These are phyloP conservation scores for Samia ricini DNA, from an alignment of 1,140 invertebrate genomes.

Conservation along the genomic window DNA sequence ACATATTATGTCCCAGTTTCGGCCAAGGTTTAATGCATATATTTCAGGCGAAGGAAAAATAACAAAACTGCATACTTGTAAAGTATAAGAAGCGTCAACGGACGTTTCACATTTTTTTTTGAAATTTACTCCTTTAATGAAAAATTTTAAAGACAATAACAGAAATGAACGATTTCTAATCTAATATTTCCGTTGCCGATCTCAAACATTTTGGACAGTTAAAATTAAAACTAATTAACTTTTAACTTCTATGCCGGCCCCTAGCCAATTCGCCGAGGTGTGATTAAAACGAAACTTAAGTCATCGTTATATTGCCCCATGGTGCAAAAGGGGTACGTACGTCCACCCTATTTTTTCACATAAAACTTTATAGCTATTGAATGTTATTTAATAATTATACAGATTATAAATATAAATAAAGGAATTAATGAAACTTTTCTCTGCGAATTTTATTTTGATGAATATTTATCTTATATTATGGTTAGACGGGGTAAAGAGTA, in stretches of 20 bases:
- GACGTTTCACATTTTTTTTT: too few species aligned
- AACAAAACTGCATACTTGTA: too few species aligned
- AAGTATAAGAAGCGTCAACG: too few species aligned
- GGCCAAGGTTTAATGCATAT: too few species aligned
- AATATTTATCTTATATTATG: too few species aligned
- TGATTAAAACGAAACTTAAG: constrained; percentile 71
- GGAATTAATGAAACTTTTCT: not conserved
- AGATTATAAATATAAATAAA: not conserved
- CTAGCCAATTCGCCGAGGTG: constrained; percentile 38
- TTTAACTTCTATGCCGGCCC: constrained; percentile 46
- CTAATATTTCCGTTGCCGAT: not conserved
- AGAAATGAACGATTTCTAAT: not conserved
- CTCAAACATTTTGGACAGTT: constrained; percentile 13
- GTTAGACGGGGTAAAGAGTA: too few species aligned
- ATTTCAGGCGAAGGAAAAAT: too few species aligned
- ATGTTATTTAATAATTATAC: not conserved
- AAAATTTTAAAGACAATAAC: too few species aligned
- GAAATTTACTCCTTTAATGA: too few species aligned
- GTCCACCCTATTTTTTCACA: not conserved
- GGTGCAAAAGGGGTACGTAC: constrained; percentile 27
- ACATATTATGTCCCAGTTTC: too few species aligned
- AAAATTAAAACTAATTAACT: constrained; percentile 67
- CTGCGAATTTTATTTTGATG: not conserved
- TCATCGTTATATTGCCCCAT: constrained; percentile 53
- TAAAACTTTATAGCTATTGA: constrained; percentile 6